Percentiles rank a stretch among this genome's conserved stretches.
These are phyloP conservation scores for Chaetops frenatus DNA, from an alignment of 2,113 vertebrate genomes.

Conservation along the genomic window DNA sequence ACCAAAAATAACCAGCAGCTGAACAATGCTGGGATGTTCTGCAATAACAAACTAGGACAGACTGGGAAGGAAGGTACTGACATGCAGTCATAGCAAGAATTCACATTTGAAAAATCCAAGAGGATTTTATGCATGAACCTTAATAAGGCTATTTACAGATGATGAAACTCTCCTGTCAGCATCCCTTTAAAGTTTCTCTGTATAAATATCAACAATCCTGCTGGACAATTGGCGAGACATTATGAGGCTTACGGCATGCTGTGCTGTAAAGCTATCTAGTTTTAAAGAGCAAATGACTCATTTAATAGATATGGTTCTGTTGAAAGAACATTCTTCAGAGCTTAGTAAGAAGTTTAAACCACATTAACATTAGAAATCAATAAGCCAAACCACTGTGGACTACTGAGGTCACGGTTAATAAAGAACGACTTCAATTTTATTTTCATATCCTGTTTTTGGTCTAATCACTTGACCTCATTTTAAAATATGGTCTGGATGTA, in stretches of 20 bases:
- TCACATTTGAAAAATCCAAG: background rate
- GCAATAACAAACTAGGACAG: background rate
- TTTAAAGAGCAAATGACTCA: slow-evolving; percentile 53
- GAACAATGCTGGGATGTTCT: background rate
- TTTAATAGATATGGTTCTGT: slow-evolving; percentile 49
- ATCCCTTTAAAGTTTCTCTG: slow-evolving; percentile 5
- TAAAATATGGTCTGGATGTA: slow-evolving; percentile 11
- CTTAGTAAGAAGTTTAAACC: slow-evolving; percentile 48
- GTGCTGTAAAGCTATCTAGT: slow-evolving; percentile 1
- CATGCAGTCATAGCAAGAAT: background rate
- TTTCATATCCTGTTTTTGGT: slow-evolving; percentile 37
- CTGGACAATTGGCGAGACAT: background rate
- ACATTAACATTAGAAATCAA: slow-evolving; percentile 56
- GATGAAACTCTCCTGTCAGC: slow-evolving; percentile 15
- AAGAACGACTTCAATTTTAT: slow-evolving; percentile 35
- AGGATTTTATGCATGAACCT: slow-evolving; percentile 22
- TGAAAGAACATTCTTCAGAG: slow-evolving; percentile 52
- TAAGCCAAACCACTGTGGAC: slow-evolving; percentile 37
- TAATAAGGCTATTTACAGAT: slow-evolving; percentile 23
- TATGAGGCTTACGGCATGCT: slow-evolving; percentile 29
- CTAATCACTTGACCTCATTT: slow-evolving; percentile 36
- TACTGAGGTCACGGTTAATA: slow-evolving; percentile 43
- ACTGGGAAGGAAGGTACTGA: background rate
- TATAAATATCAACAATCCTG: slow-evolving; percentile 41
- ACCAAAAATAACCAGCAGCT: background rate